These are phyloP conservation scores for Rhodinocichla rosea DNA, from an alignment of 2,113 vertebrate genomes.

Conservation along the genomic window DNA sequence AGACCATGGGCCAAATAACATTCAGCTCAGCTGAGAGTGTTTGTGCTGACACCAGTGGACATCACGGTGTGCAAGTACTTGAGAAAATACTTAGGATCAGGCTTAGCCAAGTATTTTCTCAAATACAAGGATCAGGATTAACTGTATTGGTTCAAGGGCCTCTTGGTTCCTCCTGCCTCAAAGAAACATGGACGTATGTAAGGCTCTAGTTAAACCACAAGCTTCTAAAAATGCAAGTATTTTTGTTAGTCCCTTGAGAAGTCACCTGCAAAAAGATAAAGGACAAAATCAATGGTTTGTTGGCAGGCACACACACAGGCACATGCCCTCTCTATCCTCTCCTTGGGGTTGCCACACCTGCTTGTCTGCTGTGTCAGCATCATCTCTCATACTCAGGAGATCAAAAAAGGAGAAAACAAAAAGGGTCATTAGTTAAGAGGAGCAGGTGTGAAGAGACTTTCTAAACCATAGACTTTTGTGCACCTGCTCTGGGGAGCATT, in stretches of 20 bases:
- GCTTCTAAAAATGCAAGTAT: conserved; percentile 20
- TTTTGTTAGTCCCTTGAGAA: conserved; percentile 24
- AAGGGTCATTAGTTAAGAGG: conserved; percentile 50
- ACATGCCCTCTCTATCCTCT: conserved; percentile 20
- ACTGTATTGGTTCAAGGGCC: neutral
- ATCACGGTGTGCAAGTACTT: neutral
- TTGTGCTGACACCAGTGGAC: neutral
- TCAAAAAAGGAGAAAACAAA: conserved; percentile 37
- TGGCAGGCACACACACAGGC: conserved; percentile 37
- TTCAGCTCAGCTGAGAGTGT: neutral
- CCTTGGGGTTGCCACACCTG: conserved; percentile 46
- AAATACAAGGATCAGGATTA: neutral
- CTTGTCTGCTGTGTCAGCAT: conserved; percentile 54
- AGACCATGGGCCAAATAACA: neutral
- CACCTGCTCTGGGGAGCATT: conserved; percentile 33
- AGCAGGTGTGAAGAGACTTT: conserved; percentile 50
- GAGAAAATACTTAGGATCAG: neutral
- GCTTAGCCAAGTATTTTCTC: neutral
- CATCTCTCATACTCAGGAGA: conserved; percentile 18
- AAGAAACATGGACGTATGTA: neutral
- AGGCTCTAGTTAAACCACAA: neutral
- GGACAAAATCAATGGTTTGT: conserved; percentile 39
- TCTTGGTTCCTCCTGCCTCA: neutral
- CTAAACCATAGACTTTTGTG: neutral
- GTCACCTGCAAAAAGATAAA: conserved; percentile 51